Evolutionary conservation across 1,140 invertebrate genomes (phyloP).

Genomic region (Papilio machaon): DNA sequence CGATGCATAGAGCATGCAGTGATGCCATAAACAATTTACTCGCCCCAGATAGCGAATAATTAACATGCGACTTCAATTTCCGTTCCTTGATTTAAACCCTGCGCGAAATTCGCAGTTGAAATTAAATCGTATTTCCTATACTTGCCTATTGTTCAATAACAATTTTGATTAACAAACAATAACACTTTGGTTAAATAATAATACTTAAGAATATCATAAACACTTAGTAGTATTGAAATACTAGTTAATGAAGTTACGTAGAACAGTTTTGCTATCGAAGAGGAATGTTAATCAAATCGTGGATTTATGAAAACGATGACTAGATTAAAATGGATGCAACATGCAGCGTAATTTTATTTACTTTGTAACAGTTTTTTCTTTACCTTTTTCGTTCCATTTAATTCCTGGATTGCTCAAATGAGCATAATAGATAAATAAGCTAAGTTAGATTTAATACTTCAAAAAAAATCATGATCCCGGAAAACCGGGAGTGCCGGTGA

Average conservation of each 20-base stretch:
- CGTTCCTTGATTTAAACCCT: slow-evolving; percentile 36
- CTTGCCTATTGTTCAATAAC: neutral
- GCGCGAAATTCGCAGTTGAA: neutral
- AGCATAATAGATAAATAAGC: neutral
- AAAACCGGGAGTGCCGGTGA: neutral
- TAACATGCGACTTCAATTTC: slow-evolving; percentile 36
- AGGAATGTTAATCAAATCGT: slow-evolving; percentile 25
- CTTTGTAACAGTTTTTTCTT: too few species aligned
- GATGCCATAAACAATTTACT: slow-evolving; percentile 33
- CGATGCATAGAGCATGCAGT: slow-evolving; percentile 14
- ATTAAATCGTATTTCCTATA: slow-evolving; percentile 20
- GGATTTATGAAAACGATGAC: slow-evolving; percentile 1
- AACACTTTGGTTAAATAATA: neutral
- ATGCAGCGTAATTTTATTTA: neutral
- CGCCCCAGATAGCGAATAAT: slow-evolving; percentile 35
- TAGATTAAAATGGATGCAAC: neutral
- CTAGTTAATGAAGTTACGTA: neutral
- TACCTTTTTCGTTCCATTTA: neutral
- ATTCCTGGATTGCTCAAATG: neutral
- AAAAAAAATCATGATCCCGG: neutral
- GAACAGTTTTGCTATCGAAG: slow-evolving; percentile 11
- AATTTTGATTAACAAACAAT: neutral
- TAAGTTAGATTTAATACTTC: neutral
- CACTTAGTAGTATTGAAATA: neutral
- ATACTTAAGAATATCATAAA: neutral